A percentile compares a stretch with the other conserved stretches of the same genome.
Evolutionary conservation across 1,140 invertebrate genomes (phyloP).

Genomic region (Nautilus pompilius): DNA sequence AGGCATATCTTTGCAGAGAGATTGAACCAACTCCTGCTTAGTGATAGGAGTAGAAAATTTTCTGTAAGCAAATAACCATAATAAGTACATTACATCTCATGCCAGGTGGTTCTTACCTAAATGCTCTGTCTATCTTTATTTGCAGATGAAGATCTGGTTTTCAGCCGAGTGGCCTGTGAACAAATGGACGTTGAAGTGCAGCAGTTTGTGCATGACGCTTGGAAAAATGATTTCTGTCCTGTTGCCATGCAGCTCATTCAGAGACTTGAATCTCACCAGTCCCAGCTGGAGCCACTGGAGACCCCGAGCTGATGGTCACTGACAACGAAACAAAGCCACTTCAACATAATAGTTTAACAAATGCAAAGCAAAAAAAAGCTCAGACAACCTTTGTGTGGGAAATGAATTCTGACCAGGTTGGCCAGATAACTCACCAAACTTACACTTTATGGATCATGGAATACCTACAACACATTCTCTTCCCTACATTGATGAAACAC

Average conservation of each 20-base stretch:
- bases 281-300: constrained; percentile 47
- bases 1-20: background rate
- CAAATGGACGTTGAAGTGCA: constrained; percentile 39
- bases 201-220: constrained; percentile 41
- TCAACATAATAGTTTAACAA: no score
- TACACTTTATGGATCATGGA: no score
- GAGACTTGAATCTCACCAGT: constrained; percentile 45
- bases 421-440: no score
- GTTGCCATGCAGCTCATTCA: constrained; percentile 48
- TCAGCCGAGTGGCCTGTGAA: constrained; percentile 18
- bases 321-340: no score
- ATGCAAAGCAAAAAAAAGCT: no score
- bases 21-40: background rate
- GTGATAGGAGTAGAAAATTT: background rate
- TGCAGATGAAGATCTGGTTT: constrained; percentile 41
- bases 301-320: no score
- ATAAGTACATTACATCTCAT: background rate
- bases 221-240: constrained; percentile 49
- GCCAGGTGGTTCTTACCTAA: background rate
- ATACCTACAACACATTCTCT: no score
- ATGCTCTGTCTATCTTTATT: constrained; percentile 4
- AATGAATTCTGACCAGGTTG: no score
- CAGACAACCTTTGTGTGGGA: no score
- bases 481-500: no score
- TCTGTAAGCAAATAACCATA: background rate